Evolutionary conservation across 2,113 vertebrate genomes (phyloP).

Genomic region (cattle (Bos taurus)): ARS-UCD2.0 NC_037344.1:1836001-1836500

Average conservation of each 20-base stretch:
- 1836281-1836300: neutral
- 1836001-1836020: neutral
- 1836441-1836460: accelerated
- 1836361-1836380: neutral
- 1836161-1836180: neutral
- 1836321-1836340: neutral
- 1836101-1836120: neutral
- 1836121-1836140: neutral
- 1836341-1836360: neutral
- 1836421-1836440: accelerated
- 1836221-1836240: neutral
- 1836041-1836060: slow-evolving; percentile 9
- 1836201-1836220: neutral
- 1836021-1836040: neutral
- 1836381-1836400: neutral
- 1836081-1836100: neutral
- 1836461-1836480: neutral
- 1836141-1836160: slow-evolving; percentile 21
- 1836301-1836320: neutral
- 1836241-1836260: neutral
- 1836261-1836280: neutral
- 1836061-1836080: neutral
- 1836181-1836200: neutral
- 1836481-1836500: neutral
- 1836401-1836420: neutral